A percentile compares a stretch with the other conserved stretches of the same genome.
Conservation (phyloP, 2,888 invertebrate species). For the Mythimna impura region DNA sequence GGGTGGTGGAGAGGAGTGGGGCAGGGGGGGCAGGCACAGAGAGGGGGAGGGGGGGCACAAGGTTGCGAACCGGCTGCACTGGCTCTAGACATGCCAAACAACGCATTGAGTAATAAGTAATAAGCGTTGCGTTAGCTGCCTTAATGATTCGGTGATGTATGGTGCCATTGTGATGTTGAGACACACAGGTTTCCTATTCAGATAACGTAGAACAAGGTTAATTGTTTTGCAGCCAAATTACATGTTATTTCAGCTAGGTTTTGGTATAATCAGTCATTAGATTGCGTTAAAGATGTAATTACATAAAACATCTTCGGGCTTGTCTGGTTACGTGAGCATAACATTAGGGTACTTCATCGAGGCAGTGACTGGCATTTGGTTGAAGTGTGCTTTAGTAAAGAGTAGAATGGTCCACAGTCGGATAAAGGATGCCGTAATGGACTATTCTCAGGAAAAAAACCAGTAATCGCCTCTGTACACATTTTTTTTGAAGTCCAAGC, state of each 20-base stretch:
- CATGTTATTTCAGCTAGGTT: conserved; percentile 41
- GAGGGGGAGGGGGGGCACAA: conserved; percentile 76
- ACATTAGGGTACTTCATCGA: background rate
- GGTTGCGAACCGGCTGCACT: conserved; percentile 86
- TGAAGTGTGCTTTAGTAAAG: background rate
- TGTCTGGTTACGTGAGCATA: conserved; percentile 31
- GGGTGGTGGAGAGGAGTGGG: conserved; percentile 65
- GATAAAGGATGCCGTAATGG: background rate
- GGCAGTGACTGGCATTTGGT: background rate
- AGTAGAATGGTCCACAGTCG: too few species aligned
- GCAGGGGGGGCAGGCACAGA: conserved; percentile 54
- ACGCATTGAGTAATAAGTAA: conserved; percentile 86
- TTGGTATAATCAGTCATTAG: conserved; percentile 52
- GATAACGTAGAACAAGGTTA: conserved; percentile 66
- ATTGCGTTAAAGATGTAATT: conserved; percentile 51
- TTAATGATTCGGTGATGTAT: conserved; percentile 82
- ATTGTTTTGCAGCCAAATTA: conserved; percentile 54
- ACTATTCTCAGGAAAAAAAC: background rate
- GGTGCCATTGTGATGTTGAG: conserved; percentile 75
- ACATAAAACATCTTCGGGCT: conserved; percentile 39
- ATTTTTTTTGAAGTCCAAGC: background rate
- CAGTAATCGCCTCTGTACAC: background rate
- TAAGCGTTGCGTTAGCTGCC: conserved; percentile 83
- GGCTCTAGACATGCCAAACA: conserved; percentile 84
- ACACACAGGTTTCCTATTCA: conserved; percentile 66